Percentiles rank a stretch among this genome's conserved stretches.
Conservation (phyloP, 2,797 vertebrate species). For the Onychomys torridus region DNA sequence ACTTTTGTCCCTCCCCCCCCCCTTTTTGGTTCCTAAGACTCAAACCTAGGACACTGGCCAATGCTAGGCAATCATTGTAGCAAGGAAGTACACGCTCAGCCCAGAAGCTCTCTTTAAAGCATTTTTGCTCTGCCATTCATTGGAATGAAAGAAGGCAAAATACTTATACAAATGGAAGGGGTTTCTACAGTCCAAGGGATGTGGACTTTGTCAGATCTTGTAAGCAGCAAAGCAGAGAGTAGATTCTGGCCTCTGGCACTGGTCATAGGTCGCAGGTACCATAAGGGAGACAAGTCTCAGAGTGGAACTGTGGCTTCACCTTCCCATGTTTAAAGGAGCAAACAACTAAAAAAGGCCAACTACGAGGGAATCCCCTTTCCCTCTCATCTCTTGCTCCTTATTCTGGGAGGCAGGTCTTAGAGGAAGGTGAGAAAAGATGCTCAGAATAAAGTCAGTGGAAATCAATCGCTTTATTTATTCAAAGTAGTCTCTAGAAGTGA, state of each 20-base stretch:
- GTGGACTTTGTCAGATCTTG: not conserved
- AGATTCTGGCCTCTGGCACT: not conserved
- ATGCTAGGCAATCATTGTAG: not conserved
- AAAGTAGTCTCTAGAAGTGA: not conserved
- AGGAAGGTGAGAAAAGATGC: no score
- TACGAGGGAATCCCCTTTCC: not conserved
- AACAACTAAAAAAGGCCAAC: no score
- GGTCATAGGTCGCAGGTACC: not conserved
- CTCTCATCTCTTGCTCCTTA: not conserved
- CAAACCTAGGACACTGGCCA: not conserved
- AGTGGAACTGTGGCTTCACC: accelerated
- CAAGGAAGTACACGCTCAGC: not conserved
- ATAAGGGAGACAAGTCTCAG: accelerated
- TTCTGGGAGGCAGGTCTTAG: not conserved
- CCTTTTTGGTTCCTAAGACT: not conserved
- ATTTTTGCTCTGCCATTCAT: not conserved
- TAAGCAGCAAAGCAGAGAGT: not conserved
- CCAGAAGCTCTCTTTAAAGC: not conserved
- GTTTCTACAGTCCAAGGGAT: not conserved
- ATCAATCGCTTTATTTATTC: not conserved
- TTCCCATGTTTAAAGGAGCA: not conserved
- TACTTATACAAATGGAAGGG: not conserved
- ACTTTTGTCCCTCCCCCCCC: no score
- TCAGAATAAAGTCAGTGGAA: not conserved
- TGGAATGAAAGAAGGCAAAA: not conserved